phyloP scores from a whole-genome alignment of 2,888 invertebrate genomes.

The Steinernema scapterisci region DNA sequence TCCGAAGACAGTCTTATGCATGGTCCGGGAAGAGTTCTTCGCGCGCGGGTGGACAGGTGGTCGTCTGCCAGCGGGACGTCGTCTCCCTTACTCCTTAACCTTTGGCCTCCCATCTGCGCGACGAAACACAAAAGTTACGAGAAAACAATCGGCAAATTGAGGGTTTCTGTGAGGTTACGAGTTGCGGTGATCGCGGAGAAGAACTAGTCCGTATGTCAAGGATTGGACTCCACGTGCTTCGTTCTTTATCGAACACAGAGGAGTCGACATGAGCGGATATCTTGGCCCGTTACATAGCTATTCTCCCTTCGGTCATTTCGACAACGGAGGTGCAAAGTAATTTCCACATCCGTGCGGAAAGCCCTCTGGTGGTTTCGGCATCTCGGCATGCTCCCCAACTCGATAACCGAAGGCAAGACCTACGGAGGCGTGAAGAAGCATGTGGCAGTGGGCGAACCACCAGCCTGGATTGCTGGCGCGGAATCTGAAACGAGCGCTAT shows the following conservation, averaged over 20 bases:
- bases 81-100: slow-evolving; percentile 29
- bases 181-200: neutral
- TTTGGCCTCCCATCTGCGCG: slow-evolving; percentile 29
- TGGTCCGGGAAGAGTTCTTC: neutral
- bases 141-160: slow-evolving; percentile 29
- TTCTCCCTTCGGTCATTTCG: no score
- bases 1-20: no score
- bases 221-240: neutral
- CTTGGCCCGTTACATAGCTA: no score
- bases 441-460: slow-evolving; percentile 61
- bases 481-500: slow-evolving; percentile 57
- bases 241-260: no score
- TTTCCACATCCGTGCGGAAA: slow-evolving; percentile 55
- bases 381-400: slow-evolving; percentile 60
- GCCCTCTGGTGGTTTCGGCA: slow-evolving; percentile 52
- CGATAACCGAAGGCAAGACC: slow-evolving; percentile 66
- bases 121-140: slow-evolving; percentile 22
- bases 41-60: slow-evolving; percentile 14
- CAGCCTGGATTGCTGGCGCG: slow-evolving; percentile 67
- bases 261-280: no score
- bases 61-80: slow-evolving; percentile 25
- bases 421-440: slow-evolving; percentile 65
- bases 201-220: neutral
- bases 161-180: slow-evolving; percentile 14
- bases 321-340: slow-evolving; percentile 36